These are phyloP conservation scores for Ctenopoma multispine DNA, from an alignment of 2,797 vertebrate species.

Conservation along the genomic window DNA sequence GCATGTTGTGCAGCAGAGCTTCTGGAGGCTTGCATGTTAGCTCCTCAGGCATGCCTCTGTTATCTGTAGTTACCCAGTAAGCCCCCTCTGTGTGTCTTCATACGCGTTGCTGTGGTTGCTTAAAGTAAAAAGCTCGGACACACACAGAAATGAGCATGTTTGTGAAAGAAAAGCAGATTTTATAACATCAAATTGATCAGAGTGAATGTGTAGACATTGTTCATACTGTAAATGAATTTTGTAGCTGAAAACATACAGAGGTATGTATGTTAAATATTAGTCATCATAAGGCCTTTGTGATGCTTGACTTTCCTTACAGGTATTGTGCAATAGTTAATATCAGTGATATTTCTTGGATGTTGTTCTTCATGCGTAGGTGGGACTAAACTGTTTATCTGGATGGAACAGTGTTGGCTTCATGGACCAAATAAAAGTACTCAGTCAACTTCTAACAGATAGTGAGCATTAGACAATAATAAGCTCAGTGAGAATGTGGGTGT, in stretches of 20 bases:
- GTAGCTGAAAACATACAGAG: too few relatives aligned
- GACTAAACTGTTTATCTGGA: not conserved
- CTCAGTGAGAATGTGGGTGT: not conserved
- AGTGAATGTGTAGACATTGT: too few relatives aligned
- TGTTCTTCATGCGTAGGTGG: not conserved
- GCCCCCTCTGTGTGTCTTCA: too few relatives aligned
- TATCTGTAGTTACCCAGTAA: too few relatives aligned
- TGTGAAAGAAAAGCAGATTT: too few relatives aligned
- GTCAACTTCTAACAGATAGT: not conserved
- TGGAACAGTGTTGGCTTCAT: not conserved
- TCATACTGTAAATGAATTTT: too few relatives aligned
- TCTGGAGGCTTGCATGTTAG: not conserved
- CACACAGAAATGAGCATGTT: too few relatives aligned
- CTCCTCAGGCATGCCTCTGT: too few relatives aligned
- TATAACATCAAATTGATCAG: too few relatives aligned
- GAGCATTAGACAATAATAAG: not conserved
- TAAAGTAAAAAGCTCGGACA: too few relatives aligned
- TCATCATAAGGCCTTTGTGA: not conserved
- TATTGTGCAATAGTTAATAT: not conserved
- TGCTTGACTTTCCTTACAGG: not conserved
- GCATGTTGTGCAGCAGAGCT: not conserved
- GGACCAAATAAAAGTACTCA: not conserved
- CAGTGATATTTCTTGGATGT: not conserved
- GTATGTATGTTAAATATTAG: not conserved
- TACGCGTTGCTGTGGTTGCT: too few relatives aligned